A percentile compares a stretch with the other conserved stretches of the same genome.
phyloP scores from a whole-genome alignment of 2,113 vertebrate genomes.

The Chloebia gouldiae region DNA sequence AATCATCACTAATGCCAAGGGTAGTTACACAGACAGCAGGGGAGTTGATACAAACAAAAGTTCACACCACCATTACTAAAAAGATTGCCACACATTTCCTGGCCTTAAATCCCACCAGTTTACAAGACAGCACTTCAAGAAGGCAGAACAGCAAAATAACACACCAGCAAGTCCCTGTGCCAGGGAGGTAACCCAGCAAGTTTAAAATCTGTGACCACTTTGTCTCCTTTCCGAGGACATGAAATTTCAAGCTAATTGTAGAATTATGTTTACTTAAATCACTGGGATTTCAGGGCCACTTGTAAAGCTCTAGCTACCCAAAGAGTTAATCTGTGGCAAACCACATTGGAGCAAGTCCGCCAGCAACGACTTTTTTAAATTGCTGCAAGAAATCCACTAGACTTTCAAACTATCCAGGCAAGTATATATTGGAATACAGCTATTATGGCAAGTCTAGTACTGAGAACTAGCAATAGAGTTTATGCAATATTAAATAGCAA shows the following conservation, averaged over 20 bases:
- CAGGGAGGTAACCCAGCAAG: rapidly evolving
- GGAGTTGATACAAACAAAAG: background rate
- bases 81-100: background rate
- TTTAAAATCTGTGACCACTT: background rate
- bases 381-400: background rate
- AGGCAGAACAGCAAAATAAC: background rate
- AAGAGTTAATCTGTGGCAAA: background rate
- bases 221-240: background rate
- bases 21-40: conserved; percentile 4
- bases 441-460: background rate
- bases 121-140: background rate
- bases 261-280: background rate
- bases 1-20: background rate
- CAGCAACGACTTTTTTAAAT: background rate
- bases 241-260: background rate
- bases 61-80: background rate
- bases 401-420: background rate
- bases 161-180: rapidly evolving
- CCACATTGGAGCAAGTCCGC: background rate
- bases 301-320: background rate
- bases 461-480: background rate
- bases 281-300: background rate
- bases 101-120: background rate
- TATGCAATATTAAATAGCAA: background rate
- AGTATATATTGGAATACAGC: background rate